Conservation (phyloP, 2,113 vertebrate species). For the Pelusios castaneus region DNA sequence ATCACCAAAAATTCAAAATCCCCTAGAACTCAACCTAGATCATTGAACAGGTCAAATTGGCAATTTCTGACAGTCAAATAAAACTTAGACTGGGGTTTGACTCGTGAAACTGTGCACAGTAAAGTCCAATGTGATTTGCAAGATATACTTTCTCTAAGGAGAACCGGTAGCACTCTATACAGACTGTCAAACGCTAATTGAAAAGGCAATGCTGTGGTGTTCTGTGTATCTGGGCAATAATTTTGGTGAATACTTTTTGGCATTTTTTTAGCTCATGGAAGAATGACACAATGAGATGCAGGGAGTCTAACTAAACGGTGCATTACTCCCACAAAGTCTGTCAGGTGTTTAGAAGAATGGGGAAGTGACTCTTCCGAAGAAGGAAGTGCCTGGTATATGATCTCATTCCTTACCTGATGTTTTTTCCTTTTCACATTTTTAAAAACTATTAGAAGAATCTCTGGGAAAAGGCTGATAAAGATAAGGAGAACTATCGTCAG, state of each 20-base stretch:
- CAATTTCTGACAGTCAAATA: not conserved
- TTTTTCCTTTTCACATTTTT: constrained; percentile 77
- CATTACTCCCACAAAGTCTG: not conserved
- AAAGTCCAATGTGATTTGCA: not conserved
- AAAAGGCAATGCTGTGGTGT: constrained; percentile 38
- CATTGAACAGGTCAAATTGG: not conserved
- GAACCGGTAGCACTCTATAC: constrained; percentile 52
- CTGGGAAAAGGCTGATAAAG: constrained; percentile 93
- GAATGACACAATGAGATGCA: constrained; percentile 63
- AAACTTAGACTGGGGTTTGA: not conserved
- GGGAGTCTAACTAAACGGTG: constrained; percentile 56
- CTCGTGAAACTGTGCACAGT: not conserved
- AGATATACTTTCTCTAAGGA: constrained; percentile 55
- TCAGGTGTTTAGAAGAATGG: constrained; percentile 25
- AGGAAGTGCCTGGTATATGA: not conserved
- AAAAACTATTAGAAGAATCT: constrained; percentile 87
- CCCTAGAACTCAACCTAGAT: not conserved
- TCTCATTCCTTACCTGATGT: constrained; percentile 79
- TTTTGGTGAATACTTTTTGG: constrained; percentile 23
- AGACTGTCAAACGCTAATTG: constrained; percentile 21
- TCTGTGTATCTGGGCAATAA: constrained; percentile 42
- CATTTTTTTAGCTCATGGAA: not conserved
- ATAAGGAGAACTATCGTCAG: constrained; percentile 94
- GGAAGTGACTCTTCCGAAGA: constrained; percentile 59
- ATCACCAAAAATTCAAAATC: not conserved